Base-by-base conservation (phyloP, 1,140 invertebrate genomes). In the Agrilus planipennis region DNA sequence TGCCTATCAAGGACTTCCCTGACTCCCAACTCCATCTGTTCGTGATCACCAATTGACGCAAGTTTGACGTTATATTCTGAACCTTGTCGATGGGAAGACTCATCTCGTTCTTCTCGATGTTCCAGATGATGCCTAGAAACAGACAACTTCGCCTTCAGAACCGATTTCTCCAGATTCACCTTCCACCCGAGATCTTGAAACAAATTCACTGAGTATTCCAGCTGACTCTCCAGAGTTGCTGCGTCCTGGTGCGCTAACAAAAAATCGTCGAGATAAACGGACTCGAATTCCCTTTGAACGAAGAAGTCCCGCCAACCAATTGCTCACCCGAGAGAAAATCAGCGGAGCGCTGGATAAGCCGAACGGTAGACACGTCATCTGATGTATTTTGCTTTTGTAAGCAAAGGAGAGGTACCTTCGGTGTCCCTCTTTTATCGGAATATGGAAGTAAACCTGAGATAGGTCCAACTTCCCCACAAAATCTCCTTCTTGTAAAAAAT, bases 391-490 rank as follows among this genome's bases (percentile, higher is more conserved):
- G 14, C 50, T 37, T n/a, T 47, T 15, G 44, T 47, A 47, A 18
- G 35, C 28, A 1, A 51, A 12, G 14, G 43, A 19, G 1, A 55
- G 31, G 15, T 49, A 52, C 1, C 53, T 14, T 27, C 48, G 38
- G 31, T 54, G 52, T 15, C 34, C 9, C 31, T 12, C 15, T 18
- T 16, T 34, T 4, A 51, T 47, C 3, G 46, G 44, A 7, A 56
- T 4, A 42, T 70, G 53, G 52, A 73, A 73, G 44, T 65, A 54
- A 7, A 47, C 47, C 21, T 52, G 47, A 0, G 42, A 28, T 14
- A 54, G 5, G n/a, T 54, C 46, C 29, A 52, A 34, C 31, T 52
- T 54, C 2, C 38, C 37, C 36, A 55, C 9, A 45, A 46, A 52
- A 32, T 55, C 53, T 5, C 40, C 14, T 5, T 16, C 2, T n/a